A percentile compares a stretch with the other conserved stretches of the same genome.
phyloP scores from a whole-genome alignment of 2,797 vertebrate species.

The Enteromius trimaculatus region DNA sequence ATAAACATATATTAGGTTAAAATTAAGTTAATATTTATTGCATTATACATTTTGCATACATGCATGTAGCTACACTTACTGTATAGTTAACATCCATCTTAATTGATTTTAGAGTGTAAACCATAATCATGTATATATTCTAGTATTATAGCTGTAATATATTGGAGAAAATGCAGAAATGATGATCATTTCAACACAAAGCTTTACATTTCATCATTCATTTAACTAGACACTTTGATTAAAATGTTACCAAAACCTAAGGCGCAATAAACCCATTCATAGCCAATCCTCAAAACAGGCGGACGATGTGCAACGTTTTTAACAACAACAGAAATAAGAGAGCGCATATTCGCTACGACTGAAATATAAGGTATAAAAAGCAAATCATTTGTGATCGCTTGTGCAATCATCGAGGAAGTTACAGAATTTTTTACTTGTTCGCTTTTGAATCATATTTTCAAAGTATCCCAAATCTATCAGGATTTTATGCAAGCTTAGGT shows the following conservation, averaged over 20 bases:
- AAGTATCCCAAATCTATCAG: neutral
- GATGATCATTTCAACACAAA: neutral
- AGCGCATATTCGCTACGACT: neutral
- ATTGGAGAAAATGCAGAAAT: neutral
- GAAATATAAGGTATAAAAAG: neutral
- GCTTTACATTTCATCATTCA: neutral
- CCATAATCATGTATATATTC: neutral
- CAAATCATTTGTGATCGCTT: neutral
- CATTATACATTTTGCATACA: neutral
- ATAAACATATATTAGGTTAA: neutral
- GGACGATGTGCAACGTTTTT: neutral
- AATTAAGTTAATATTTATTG: neutral
- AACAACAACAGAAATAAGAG: neutral
- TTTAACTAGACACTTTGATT: neutral
- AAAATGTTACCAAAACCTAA: neutral
- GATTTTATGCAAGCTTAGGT: neutral
- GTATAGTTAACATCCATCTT: constrained; percentile 8
- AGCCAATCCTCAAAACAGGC: neutral
- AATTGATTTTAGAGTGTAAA: neutral
- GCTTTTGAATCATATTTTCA: neutral
- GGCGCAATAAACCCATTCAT: neutral
- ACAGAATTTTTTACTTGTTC: neutral
- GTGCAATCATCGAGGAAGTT: neutral
- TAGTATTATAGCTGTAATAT: neutral
- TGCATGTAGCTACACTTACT: neutral